Conservation (phyloP, 2,113 vertebrate genomes). For the Eolophus roseicapilla region DNA sequence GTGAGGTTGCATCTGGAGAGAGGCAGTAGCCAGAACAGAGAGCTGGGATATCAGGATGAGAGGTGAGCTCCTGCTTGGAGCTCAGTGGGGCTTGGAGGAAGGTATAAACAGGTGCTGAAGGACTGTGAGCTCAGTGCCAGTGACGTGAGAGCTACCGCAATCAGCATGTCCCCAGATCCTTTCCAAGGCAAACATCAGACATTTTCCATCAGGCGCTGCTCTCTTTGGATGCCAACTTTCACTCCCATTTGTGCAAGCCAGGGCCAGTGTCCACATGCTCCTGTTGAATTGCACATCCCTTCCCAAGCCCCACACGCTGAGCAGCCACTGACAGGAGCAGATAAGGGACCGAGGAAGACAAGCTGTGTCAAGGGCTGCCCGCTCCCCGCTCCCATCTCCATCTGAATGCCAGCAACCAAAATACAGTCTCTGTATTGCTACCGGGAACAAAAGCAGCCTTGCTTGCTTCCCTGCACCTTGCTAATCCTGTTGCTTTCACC, state of each 20-base stretch:
- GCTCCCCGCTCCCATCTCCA: neutral
- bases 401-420: neutral
- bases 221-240: conserved; percentile 4
- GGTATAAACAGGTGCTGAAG: neutral
- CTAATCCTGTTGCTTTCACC: neutral
- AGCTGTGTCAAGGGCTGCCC: neutral
- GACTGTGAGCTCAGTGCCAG: conserved; percentile 13
- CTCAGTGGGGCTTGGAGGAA: neutral
- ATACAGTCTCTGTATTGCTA: rapidly evolving
- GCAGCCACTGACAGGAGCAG: neutral
- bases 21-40: neutral
- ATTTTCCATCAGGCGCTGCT: neutral
- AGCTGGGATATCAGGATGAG: neutral
- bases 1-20: neutral
- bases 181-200: conserved; percentile 52
- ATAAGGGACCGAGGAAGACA: neutral
- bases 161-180: neutral
- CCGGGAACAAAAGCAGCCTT: neutral
- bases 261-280: neutral
- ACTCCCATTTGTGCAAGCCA: conserved; percentile 37
- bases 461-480: neutral
- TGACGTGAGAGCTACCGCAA: neutral
- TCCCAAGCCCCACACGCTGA: neutral
- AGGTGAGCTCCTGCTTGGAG: neutral
- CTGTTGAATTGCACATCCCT: neutral